Evolutionary conservation across 2,888 invertebrate species (phyloP).

Genomic region (Plagodis pulveraria): DNA sequence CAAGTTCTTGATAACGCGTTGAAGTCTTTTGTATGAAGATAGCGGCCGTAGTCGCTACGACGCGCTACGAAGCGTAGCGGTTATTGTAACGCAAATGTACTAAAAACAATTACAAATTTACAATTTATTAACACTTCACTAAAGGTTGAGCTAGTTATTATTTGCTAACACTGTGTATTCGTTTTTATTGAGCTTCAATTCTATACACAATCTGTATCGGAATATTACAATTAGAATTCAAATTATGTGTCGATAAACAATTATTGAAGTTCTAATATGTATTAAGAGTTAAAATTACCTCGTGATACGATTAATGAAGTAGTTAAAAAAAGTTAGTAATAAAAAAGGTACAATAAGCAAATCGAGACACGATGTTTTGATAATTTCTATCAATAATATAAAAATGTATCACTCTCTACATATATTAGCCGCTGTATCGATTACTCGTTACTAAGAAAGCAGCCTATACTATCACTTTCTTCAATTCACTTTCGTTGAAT

Average conservation of each 20-base stretch:
- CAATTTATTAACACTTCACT: neutral
- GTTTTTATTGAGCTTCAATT: no score
- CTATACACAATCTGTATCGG: no score
- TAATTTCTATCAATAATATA: slow-evolving; percentile 5
- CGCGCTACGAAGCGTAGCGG: slow-evolving; percentile 22
- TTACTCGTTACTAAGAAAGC: slow-evolving; percentile 33
- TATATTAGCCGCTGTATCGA: slow-evolving; percentile 28
- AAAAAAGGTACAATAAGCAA: no score
- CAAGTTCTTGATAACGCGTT: slow-evolving; percentile 40
- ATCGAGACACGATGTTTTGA: no score
- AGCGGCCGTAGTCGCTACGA: slow-evolving; percentile 51
- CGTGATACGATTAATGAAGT: no score
- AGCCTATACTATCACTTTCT: slow-evolving; percentile 25
- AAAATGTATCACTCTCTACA: slow-evolving; percentile 19
- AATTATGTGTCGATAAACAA: no score
- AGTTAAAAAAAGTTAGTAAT: no score
- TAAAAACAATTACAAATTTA: neutral
- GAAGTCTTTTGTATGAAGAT: slow-evolving; percentile 49
- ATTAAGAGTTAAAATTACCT: no score
- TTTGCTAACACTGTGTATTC: no score
- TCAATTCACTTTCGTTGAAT: slow-evolving; percentile 19
- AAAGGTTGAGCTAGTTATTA: no score
- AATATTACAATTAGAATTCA: no score
- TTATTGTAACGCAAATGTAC: slow-evolving; percentile 7
- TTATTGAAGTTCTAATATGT: no score